These are phyloP conservation scores for Philaenus spumarius DNA, from an alignment of 1,140 invertebrate genomes.

Conservation along the genomic window DNA sequence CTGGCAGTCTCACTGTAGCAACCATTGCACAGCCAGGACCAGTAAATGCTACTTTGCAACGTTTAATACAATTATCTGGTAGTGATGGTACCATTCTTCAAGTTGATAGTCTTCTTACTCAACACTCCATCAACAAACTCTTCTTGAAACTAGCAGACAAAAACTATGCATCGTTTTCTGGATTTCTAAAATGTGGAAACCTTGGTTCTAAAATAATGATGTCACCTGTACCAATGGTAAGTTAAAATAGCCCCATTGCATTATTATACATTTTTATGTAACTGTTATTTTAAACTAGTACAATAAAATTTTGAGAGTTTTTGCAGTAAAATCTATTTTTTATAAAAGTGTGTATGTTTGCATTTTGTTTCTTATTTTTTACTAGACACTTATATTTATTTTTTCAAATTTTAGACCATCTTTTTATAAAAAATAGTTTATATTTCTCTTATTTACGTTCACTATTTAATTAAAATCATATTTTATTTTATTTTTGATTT, in stretches of 20 bases:
- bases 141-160: conserved; percentile 67
- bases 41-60: not conserved
- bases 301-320: too few relatives aligned
- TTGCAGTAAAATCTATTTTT: too few relatives aligned
- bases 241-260: too few relatives aligned
- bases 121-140: conserved; percentile 54
- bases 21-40: conserved; percentile 7
- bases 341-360: too few relatives aligned
- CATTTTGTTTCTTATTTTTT: too few relatives aligned
- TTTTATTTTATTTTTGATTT: conserved; percentile 27
- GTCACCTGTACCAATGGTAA: conserved; percentile 66
- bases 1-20: conserved; percentile 69
- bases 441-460: too few relatives aligned
- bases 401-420: too few relatives aligned
- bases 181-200: conserved; percentile 67
- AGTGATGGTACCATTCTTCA: conserved; percentile 55
- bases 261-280: too few relatives aligned
- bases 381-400: too few relatives aligned
- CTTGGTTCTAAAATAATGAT: conserved; percentile 64
- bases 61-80: conserved; percentile 44
- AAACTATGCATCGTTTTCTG: conserved; percentile 72
- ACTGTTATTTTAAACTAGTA: too few relatives aligned
- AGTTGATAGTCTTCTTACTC: conserved; percentile 50
- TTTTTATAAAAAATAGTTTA: too few relatives aligned
- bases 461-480: not conserved